Base-by-base conservation (phyloP, 1,140 invertebrate species). In the Thrips palmi region DNA sequence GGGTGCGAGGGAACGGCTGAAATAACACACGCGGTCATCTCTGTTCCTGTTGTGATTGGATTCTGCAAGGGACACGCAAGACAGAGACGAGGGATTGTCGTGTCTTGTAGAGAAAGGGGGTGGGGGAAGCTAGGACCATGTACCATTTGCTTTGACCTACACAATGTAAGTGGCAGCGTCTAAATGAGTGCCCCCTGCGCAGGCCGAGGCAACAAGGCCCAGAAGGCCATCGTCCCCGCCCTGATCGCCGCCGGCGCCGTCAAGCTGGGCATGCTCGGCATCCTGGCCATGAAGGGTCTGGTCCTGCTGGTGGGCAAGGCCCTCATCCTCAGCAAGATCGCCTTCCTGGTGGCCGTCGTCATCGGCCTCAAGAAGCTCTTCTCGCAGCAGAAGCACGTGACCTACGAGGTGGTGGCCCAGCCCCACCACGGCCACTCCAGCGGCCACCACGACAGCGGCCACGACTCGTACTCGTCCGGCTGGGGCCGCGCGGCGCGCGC, bases 291-390 rank as follows among this genome's bases (percentile, higher is more conserved):
- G 52, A 84, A 84, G 47, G 80, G 73, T 6, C 57, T 85, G 1
- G 74, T 76, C n/a, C 56, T 85, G 3, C 64, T 85, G 20, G 79
- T 83, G 3, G 79, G 79, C 45, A 84, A 85, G 58, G 81, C 81
- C 19, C 62, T 85, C 0, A 66, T 84, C 1, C 69, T 85, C 5
- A 79, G 77, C 33, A 85, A 85, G 63, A 72, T 84, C 27, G 80
- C 81, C 1, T 63, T 85, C 3, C 62, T 84, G 0, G 51, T 84
- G 8, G 77, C 79, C 1, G 71, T 71, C 19, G 74, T 84, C 38
- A 79, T 85, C 38, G 80, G 79, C 14, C 52, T 85, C 46, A 84
- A 83, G 62, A 84, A 83, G 45, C 59, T 85, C 4, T 74, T 85
- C 53, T 74, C 73, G 33, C 67, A 71, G 1, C 59, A 71, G 45